Evolutionary conservation across 2,888 invertebrate genomes (phyloP), one percentile per base, ranked within the genome.

Genomic region (Perithous albicinctus): DNA sequence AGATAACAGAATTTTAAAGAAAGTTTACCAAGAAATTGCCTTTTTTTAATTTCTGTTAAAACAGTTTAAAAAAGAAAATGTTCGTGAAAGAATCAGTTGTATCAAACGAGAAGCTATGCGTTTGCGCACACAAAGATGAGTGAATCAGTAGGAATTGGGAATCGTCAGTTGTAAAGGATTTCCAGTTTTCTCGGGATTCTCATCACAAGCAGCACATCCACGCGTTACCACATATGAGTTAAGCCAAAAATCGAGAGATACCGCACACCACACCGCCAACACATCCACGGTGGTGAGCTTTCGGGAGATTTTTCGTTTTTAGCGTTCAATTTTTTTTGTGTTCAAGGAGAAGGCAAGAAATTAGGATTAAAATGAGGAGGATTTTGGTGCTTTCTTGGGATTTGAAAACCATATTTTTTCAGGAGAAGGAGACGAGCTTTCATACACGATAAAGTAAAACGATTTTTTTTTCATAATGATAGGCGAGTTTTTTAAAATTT

Each of bases 241-340:
- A 86, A 85, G 84, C 69, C 59, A 84, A 18, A 81, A 84, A 79
- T 84, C 82, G 79, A 82, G 89, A 89, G 86, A 90, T 88, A 90
- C 89, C 90, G 91, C 90, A 92, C 92, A 92, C 92, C 92, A 92
- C 92, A 92, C 92, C 92, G 92, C 92, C 92, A 92, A 92, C 92
- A 92, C 92, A 92, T 92, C 92, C 92, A 92, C 92, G 91, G 91
- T 92, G 90, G 90, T 92, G 91, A 92, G 90, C 90, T 88, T 70
- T 56, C 10, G 54, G 54, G 23, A 38, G n/a, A 29, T 69, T 70
- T 70, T 56, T 26, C 89, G 90, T 89, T 89, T 89, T 88, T 85
- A 86, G 43, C 43, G 66, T 43, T 7, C 41, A n/a, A n/a, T n/a
- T n/a, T n/a, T 54, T 76, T 43, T 73, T 64, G 51, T 80, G 75